Conservation (phyloP, 2,888 invertebrate species). For the Julus scanicus region DNA sequence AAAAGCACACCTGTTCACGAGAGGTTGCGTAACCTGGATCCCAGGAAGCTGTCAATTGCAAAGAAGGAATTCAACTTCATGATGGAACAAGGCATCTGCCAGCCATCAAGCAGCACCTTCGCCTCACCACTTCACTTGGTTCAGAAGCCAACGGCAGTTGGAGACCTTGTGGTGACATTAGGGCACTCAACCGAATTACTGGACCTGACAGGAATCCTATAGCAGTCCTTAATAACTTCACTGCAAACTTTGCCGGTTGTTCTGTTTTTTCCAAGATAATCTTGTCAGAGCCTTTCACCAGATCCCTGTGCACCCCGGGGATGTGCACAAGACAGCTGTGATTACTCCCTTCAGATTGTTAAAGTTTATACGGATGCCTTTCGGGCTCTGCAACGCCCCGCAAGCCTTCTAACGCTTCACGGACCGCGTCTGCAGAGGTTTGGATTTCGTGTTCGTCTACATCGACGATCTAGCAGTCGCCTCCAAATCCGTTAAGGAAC, state of each 20-base stretch:
- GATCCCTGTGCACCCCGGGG: neutral
- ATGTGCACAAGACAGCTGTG: neutral
- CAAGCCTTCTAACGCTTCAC: conserved; percentile 61
- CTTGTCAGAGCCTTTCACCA: neutral
- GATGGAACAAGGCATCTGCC: no score
- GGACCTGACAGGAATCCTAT: neutral
- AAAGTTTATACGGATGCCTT: conserved; percentile 59
- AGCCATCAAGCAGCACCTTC: no score
- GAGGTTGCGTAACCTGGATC: no score
- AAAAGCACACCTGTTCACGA: no score
- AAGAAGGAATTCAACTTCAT: no score
- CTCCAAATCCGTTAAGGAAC: conserved; percentile 61
- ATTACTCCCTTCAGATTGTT: neutral
- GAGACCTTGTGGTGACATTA: neutral
- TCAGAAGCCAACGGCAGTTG: neutral
- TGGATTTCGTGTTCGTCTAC: no score
- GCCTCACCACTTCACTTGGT: neutral
- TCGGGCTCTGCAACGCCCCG: conserved; percentile 58
- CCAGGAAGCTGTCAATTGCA: no score
- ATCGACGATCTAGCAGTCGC: conserved; percentile 10
- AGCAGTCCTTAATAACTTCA: neutral
- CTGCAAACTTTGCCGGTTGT: neutral
- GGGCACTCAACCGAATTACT: neutral
- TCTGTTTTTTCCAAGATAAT: neutral
- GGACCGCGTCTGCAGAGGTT: conserved; percentile 58